phyloP scores from a whole-genome alignment of 2,888 invertebrate genomes.

The Nomada fucata region DNA sequence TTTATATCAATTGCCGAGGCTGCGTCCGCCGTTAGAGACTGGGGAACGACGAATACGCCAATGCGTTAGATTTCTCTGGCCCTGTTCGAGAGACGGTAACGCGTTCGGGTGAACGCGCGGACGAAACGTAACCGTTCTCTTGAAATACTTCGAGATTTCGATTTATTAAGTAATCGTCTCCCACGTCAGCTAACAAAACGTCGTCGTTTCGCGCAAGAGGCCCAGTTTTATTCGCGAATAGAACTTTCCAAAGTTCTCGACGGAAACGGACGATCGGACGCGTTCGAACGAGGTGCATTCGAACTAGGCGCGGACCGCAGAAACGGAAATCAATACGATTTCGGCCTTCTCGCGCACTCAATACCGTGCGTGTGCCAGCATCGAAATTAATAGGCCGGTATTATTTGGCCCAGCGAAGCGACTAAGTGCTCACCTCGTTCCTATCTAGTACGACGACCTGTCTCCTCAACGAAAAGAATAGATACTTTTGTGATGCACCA shows the following conservation, averaged over 20 bases:
- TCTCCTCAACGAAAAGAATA: slow-evolving; percentile 66
- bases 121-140: slow-evolving; percentile 46
- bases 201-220: not conserved
- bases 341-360: slow-evolving; percentile 16
- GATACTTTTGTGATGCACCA: slow-evolving; percentile 76
- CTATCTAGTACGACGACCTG: slow-evolving; percentile 61
- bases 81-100: slow-evolving; percentile 34
- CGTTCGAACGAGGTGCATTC: too few relatives aligned
- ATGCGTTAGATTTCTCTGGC: slow-evolving; percentile 51
- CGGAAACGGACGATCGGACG: too few relatives aligned
- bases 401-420: slow-evolving; percentile 77
- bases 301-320: not conserved
- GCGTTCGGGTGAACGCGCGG: slow-evolving; percentile 53
- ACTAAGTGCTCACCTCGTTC: slow-evolving; percentile 68
- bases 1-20: too few relatives aligned
- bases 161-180: slow-evolving; percentile 22
- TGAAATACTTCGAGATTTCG: slow-evolving; percentile 25
- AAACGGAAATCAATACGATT: slow-evolving; percentile 35
- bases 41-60: not conserved
- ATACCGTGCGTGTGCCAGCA: slow-evolving; percentile 23
- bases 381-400: slow-evolving; percentile 71
- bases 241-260: too few relatives aligned
- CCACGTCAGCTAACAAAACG: not conserved
- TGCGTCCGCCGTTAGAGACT: too few relatives aligned
- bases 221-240: not conserved